These are phyloP conservation scores for Cephus runcator DNA, from an alignment of 2,888 invertebrate species.

Conservation along the genomic window DNA sequence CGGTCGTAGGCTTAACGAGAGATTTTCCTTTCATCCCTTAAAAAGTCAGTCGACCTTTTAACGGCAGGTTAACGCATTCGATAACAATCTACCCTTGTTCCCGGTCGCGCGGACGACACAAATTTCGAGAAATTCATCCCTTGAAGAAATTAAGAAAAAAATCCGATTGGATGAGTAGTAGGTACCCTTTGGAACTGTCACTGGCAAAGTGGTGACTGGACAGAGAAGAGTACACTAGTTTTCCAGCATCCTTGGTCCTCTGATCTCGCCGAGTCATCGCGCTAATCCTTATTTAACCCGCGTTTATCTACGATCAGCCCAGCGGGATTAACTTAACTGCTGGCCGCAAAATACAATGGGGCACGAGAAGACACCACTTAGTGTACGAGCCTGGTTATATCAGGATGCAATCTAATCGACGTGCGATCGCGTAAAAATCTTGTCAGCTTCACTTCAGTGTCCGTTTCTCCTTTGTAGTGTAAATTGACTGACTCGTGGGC, in stretches of 20 bases:
- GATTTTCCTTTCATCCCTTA: not conserved
- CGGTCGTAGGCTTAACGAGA: not conserved
- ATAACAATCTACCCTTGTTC: conserved; percentile 41
- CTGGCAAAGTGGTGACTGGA: conserved; percentile 13
- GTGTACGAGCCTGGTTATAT: conserved; percentile 17
- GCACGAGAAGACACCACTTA: conserved; percentile 27
- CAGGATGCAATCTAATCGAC: conserved; percentile 23
- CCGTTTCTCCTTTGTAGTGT: conserved; percentile 8
- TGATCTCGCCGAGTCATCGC: conserved; percentile 49
- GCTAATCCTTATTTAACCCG: conserved; percentile 59
- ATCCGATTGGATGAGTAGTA: conserved; percentile 10
- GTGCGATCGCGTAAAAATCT: conserved; percentile 27
- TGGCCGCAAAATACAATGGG: conserved; percentile 5
- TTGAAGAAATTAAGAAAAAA: conserved; percentile 17
- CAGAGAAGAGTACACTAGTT: conserved; percentile 19
- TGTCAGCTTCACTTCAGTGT: conserved; percentile 14
- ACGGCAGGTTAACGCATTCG: conserved; percentile 48
- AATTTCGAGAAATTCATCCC: not conserved
- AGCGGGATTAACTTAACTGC: conserved; percentile 52
- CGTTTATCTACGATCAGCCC: conserved; percentile 51
- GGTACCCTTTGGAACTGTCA: not conserved
- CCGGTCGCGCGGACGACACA: conserved; percentile 5
- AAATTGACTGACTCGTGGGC: conserved; percentile 8
- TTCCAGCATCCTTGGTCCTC: conserved; percentile 9
- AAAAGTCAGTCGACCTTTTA: conserved; percentile 35